Base-by-base conservation (phyloP, 2,797 vertebrate genomes). In the Gastrophryne carolinensis region DNA sequence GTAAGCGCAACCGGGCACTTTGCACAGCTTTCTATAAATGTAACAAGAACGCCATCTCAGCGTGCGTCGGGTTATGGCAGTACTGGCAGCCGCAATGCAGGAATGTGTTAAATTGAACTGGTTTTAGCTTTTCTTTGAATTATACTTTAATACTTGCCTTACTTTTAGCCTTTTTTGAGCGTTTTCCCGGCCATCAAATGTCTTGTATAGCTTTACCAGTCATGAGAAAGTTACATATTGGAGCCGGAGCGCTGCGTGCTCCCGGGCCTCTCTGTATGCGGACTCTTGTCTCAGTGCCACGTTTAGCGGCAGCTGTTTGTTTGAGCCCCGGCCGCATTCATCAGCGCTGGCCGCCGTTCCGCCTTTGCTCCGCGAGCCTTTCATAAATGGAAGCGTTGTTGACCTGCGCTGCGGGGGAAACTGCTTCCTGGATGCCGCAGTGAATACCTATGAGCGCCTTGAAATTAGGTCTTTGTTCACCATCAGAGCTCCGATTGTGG, bases 371-470 rank as follows among this genome's bases (percentile, higher is more conserved):
- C 66, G 54, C 66, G 50, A 57, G 66, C 53, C 66, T 52, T 69
- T 41, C n/a, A 69, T 56, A 69, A 69, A 56, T 34, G 34, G 52
- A 26, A 41, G 52, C 66, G 52, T 69, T 69, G 66, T 69, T 69
- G 66, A 69, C 32, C 52, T 56, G 13, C 66, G 19, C 66, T 56
- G 66, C 52, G 66, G 66, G 53, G 66, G 52, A 69, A 29, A 21
- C 34, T 56, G 50, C 65, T 69, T 69, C 66, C 66, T 56, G 50
- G 35, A 29, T 69, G 34, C 52, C 56, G 66, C 52, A 29, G 56
- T 69, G 66, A 69, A 69, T 69, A 69, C 66, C 66, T 69, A 69
- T 69, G 35, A 69, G 66, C 23, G 30, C 17, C 35, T 24, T 69
- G 66, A 56, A 19, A 44, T 69, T 56, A 23, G 13, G 4, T 37